Evolutionary conservation across 2,888 invertebrate species (phyloP), one percentile per base, ranked within the genome.

Genomic region (Erpobdella octoculata): DNA sequence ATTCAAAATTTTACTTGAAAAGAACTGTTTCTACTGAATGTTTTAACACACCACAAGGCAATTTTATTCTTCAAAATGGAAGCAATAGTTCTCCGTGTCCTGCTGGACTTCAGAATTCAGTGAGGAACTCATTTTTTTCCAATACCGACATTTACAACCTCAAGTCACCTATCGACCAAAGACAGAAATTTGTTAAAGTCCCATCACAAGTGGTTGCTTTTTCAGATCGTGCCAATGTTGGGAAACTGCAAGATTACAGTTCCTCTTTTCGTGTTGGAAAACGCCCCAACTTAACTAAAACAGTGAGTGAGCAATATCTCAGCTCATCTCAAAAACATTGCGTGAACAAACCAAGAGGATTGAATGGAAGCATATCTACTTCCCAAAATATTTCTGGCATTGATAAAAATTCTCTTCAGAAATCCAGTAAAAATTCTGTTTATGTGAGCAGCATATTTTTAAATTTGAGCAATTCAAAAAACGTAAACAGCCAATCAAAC

Each of bases 11-110:
- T 21, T 8, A 25, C 21, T 62, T 62, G 31, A 62, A 62, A 12
- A 31, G 62, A 62, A 62, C 62, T 4, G 62, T 62, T n/a, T 62
- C 62, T 31, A 62, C 62, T 4, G 62, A 62, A 31, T 62, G 62
- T 35, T 62, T 62, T 35, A 62, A 62, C 31, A 28, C n/a, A 8
- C 31, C 33, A 33, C n/a, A 6, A n/a, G 18, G 25, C 12, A 31
- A 35, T 28, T 35, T 18, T 31, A n/a, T 35, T 12, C 35, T 28
- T 31, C 28, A 62, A 31, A n/a, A 31, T 31, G 31, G 62, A 8
- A 31, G 6, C 1, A 35, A 33, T 62, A n/a, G n/a, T 33, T 35
- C 33, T 62, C 62, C 62, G 28, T 31, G 62, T 35, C 33, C 35
- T 33, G 18, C 33, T 62, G 62, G 35, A 9, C 35, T 62, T 33